Conservation (phyloP, 1,140 invertebrate species). For the Melipona quadrifasciata region DNA sequence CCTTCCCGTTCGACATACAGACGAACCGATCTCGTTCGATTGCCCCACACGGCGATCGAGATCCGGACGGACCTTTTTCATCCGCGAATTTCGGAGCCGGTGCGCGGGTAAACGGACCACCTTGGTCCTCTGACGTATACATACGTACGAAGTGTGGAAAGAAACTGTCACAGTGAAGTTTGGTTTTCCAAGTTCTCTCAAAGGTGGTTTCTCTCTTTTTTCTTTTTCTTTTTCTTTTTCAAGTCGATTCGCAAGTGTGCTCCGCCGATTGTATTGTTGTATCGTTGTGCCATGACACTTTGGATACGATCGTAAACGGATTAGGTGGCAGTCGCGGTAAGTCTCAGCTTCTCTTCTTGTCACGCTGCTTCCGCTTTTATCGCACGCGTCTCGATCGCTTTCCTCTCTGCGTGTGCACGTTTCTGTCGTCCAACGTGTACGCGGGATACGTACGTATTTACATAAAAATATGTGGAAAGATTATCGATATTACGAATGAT, state of each 20-base stretch:
- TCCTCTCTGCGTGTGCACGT: background rate
- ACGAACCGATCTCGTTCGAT: background rate
- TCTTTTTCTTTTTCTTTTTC: background rate
- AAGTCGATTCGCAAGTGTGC: constrained; percentile 39
- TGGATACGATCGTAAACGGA: constrained; percentile 69
- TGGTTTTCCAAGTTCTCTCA: background rate
- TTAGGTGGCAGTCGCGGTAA: constrained; percentile 53
- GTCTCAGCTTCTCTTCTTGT: constrained; percentile 9
- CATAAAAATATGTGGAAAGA: too few species aligned
- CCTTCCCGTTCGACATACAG: background rate
- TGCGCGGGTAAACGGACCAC: background rate
- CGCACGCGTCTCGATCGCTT: too few species aligned
- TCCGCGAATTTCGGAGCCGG: background rate
- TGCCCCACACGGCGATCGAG: background rate
- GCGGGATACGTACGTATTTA: background rate
- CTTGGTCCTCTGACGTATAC: background rate
- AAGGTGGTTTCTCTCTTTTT: background rate
- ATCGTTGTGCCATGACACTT: constrained; percentile 57
- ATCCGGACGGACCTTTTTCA: background rate
- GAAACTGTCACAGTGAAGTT: constrained; percentile 42
- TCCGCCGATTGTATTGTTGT: constrained; percentile 35
- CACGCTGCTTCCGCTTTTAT: background rate
- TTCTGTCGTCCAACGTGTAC: too few species aligned
- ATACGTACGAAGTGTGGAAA: background rate
- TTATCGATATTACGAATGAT: background rate